These are phyloP conservation scores for Otus scops DNA, from an alignment of 2,797 vertebrate genomes.

Conservation along the genomic window DNA sequence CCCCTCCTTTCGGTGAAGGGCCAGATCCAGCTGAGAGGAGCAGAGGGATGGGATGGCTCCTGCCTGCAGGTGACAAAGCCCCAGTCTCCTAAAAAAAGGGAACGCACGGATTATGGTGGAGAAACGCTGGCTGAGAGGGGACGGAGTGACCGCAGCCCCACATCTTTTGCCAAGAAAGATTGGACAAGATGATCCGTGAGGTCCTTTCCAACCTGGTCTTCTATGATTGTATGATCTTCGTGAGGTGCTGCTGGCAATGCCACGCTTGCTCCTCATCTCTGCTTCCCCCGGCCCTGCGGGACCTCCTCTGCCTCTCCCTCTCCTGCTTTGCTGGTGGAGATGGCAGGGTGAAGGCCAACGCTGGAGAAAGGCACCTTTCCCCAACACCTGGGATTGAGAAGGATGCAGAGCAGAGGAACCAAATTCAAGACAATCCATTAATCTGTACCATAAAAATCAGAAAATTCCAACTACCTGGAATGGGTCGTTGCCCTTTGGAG, in stretches of 20 bases:
- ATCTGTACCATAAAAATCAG: neutral
- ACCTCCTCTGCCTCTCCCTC: neutral
- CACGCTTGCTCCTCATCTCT: neutral
- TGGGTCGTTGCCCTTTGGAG: neutral
- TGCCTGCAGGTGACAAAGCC: neutral
- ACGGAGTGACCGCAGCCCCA: rapidly evolving
- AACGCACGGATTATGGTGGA: neutral
- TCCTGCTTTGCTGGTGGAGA: neutral
- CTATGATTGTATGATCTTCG: no score
- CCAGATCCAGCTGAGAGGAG: neutral
- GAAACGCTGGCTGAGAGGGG: neutral
- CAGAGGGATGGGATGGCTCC: neutral
- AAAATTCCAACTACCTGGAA: neutral
- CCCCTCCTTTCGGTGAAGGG: neutral
- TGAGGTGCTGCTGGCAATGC: neutral
- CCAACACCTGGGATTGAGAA: neutral
- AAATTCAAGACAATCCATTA: neutral
- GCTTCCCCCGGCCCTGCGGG: neutral
- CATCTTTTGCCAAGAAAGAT: no score
- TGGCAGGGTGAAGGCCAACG: neutral
- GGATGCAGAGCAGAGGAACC: neutral
- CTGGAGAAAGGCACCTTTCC: neutral
- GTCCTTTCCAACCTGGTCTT: no score
- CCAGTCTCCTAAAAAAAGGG: neutral
- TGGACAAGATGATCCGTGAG: no score